A percentile compares a stretch with the other conserved stretches of the same genome.
Evolutionary conservation across 1,140 invertebrate species (phyloP).

Genomic region (Sinella curviseta): DNA sequence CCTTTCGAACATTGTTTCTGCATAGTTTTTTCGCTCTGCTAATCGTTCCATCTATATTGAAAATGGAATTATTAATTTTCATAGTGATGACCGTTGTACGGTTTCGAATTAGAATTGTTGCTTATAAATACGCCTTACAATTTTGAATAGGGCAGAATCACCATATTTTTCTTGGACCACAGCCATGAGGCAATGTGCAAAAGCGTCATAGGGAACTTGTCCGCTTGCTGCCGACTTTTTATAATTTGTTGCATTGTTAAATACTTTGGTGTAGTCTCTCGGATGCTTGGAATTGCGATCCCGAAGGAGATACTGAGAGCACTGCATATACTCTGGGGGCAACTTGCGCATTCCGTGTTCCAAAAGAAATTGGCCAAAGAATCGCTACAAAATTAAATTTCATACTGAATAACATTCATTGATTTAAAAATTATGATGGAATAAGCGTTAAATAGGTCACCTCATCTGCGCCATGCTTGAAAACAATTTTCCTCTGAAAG

Average conservation of each 20-base stretch:
- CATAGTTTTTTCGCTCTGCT: neutral
- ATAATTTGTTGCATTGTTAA: neutral
- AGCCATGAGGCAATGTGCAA: neutral
- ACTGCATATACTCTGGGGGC: neutral
- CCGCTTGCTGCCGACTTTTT: neutral
- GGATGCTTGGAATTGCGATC: neutral
- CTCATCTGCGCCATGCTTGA: neutral
- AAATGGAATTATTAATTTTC: no score
- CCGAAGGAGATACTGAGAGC: neutral
- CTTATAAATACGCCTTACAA: neutral
- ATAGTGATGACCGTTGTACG: neutral
- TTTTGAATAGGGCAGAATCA: neutral
- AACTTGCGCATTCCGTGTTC: neutral
- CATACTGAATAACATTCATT: no score
- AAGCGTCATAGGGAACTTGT: neutral
- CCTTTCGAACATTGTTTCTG: neutral
- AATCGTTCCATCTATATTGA: neutral
- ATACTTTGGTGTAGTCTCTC: neutral
- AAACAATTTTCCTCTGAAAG: neutral
- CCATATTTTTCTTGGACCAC: neutral
- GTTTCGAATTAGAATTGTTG: neutral
- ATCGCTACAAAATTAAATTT: neutral
- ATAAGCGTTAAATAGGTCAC: neutral
- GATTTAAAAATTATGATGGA: neutral
- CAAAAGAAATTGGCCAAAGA: slow-evolving; percentile 10